Evolutionary conservation across 2,797 vertebrate species (phyloP).

Genomic region (Decapterus maruadsi): DNA sequence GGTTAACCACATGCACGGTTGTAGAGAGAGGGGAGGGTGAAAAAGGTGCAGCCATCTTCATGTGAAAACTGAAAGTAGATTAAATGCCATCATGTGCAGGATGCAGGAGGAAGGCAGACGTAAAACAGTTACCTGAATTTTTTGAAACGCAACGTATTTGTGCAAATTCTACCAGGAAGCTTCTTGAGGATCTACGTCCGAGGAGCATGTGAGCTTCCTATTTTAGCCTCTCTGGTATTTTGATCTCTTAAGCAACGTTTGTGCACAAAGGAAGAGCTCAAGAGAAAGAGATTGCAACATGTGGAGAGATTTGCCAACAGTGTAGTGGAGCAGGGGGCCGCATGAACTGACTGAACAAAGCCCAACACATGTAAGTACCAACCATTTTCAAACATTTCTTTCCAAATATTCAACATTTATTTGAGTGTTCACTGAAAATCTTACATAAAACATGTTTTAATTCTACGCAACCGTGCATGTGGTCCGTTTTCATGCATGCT

Average conservation of each 20-base stretch:
- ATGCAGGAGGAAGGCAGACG: not conserved
- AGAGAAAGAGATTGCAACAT: slow-evolving; percentile 48
- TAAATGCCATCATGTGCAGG: slow-evolving; percentile 24
- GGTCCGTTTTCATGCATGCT: slow-evolving; percentile 5
- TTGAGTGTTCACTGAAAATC: not conserved
- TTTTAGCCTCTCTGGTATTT: slow-evolving; percentile 29
- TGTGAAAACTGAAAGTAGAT: slow-evolving; percentile 51
- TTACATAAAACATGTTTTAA: not conserved
- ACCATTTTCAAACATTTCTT: not conserved
- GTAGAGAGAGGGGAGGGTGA: not conserved
- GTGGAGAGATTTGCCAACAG: slow-evolving; percentile 21
- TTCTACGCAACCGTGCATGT: too few species aligned
- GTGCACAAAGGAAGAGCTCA: slow-evolving; percentile 31
- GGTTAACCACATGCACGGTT: slow-evolving; percentile 70
- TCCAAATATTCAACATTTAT: not conserved
- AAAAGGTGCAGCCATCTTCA: slow-evolving; percentile 8
- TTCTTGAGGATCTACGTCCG: slow-evolving; percentile 11
- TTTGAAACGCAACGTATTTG: slow-evolving; percentile 17
- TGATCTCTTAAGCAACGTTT: slow-evolving; percentile 56
- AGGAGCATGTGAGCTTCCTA: slow-evolving; percentile 53
- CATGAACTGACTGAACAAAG: slow-evolving; percentile 12
- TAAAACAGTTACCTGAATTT: not conserved
- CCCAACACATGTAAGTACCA: slow-evolving; percentile 70
- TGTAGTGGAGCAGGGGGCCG: slow-evolving; percentile 9
- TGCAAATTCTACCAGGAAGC: not conserved